These are phyloP conservation scores for Calephelis nemesis DNA, from an alignment of 1,140 invertebrate species.

Conservation along the genomic window DNA sequence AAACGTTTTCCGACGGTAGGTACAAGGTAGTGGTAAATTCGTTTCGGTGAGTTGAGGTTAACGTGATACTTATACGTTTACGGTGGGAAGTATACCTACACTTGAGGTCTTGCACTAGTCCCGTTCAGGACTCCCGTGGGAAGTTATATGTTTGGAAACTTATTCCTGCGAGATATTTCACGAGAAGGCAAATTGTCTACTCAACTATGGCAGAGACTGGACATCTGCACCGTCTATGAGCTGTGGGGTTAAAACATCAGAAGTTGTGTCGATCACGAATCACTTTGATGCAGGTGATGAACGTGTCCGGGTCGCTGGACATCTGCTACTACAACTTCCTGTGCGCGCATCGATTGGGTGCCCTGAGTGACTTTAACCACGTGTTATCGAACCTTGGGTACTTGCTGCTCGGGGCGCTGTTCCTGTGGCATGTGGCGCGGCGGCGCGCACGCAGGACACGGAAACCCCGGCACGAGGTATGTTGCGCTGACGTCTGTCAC, in stretches of 20 bases:
- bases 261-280: not conserved
- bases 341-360: conserved; percentile 89
- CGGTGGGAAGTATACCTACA: too few relatives aligned
- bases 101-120: too few relatives aligned
- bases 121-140: too few relatives aligned
- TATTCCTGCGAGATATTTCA: too few relatives aligned
- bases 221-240: not conserved
- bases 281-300: conserved; percentile 81
- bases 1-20: too few relatives aligned
- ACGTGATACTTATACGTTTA: too few relatives aligned
- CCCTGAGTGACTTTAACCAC: conserved; percentile 91
- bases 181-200: too few relatives aligned
- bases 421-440: conserved; percentile 82
- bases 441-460: conserved; percentile 50
- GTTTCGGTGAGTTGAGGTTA: too few relatives aligned
- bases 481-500: too few relatives aligned
- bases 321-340: conserved; percentile 96
- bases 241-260: not conserved
- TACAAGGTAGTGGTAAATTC: too few relatives aligned
- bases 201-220: too few relatives aligned
- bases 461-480: conserved; percentile 49
- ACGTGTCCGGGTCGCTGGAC: conserved; percentile 91
- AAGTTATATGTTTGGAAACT: too few relatives aligned
- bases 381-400: conserved; percentile 94
- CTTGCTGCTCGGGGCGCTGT: conserved; percentile 88